A percentile compares a stretch with the other conserved stretches of the same genome.
phyloP scores from a whole-genome alignment of 2,888 invertebrate species.

The Drosophila melanosoma region DNA sequence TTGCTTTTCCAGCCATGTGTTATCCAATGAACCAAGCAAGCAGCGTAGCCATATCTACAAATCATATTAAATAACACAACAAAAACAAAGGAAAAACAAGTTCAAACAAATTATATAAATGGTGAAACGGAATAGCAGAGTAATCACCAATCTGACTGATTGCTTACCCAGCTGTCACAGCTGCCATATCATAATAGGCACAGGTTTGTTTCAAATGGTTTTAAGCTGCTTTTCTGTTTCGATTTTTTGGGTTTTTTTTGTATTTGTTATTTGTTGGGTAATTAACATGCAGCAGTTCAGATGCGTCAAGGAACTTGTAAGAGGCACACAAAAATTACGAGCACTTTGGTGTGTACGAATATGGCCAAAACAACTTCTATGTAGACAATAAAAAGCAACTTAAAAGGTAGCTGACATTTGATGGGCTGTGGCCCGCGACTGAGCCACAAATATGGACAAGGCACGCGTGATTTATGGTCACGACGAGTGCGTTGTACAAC shows the following conservation, averaged over 20 bases:
- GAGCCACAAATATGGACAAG: slow-evolving; percentile 60
- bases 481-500: slow-evolving; percentile 37
- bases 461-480: slow-evolving; percentile 70
- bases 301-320: slow-evolving; percentile 41
- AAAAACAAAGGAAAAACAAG: slow-evolving; percentile 22
- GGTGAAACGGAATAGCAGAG: slow-evolving; percentile 39
- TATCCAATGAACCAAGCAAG: slow-evolving; percentile 6
- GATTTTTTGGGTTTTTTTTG: slow-evolving; percentile 5
- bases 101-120: slow-evolving; percentile 49
- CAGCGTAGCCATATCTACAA: slow-evolving; percentile 3
- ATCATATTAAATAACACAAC: slow-evolving; percentile 24
- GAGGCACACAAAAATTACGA: slow-evolving; percentile 35
- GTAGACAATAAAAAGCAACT: slow-evolving; percentile 52
- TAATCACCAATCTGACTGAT: slow-evolving; percentile 27
- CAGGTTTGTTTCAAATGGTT: slow-evolving; percentile 47
- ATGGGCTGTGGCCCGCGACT: slow-evolving; percentile 59
- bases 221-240: slow-evolving; percentile 2
- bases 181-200: slow-evolving; percentile 29
- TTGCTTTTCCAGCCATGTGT: not conserved
- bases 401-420: slow-evolving; percentile 71
- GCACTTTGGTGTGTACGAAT: slow-evolving; percentile 47
- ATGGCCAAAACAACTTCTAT: slow-evolving; percentile 60
- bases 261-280: slow-evolving; percentile 19
- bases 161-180: slow-evolving; percentile 46
- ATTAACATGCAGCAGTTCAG: slow-evolving; percentile 31